Conservation (phyloP, 2,797 vertebrate species). For the Leptoclinus maculatus region DNA sequence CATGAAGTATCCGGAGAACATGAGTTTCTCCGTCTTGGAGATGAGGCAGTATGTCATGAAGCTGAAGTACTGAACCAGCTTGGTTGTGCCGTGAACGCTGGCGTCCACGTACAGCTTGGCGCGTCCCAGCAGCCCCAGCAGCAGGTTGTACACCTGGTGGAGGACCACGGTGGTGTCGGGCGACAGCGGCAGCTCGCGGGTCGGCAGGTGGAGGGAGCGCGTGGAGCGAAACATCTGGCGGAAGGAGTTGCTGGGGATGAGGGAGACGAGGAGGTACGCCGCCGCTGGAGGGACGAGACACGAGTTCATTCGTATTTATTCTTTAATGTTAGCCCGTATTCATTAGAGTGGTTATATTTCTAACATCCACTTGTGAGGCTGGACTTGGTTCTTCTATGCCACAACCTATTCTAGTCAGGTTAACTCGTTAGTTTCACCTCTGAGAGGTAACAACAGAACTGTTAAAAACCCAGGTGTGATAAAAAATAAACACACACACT, state of each 20-base stretch:
- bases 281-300: slow-evolving; percentile 84
- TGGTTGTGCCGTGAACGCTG: slow-evolving; percentile 97
- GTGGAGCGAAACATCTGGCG: slow-evolving; percentile 99
- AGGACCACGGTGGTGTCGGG: slow-evolving; percentile 97
- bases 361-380: background rate
- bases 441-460: background rate
- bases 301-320: too few species aligned
- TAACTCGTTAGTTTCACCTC: background rate
- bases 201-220: slow-evolving; percentile 96
- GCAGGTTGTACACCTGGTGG: slow-evolving; percentile 97
- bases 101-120: slow-evolving; percentile 98
- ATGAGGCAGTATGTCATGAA: slow-evolving; percentile 99
- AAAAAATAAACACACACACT: background rate
- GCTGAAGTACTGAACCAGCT: slow-evolving; percentile 98
- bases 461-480: too few species aligned
- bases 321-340: background rate
- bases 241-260: slow-evolving; percentile 99
- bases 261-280: slow-evolving; percentile 98
- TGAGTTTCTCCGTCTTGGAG: slow-evolving; percentile 99
- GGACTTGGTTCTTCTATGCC: background rate
- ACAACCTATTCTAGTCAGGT: background rate
- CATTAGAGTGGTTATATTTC: background rate
- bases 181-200: slow-evolving; percentile 95
- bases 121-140: slow-evolving; percentile 94
- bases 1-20: slow-evolving; percentile 99